Evolutionary conservation across 2,113 vertebrate species (phyloP).

Genomic region (Takifugu bimaculatus): DNA sequence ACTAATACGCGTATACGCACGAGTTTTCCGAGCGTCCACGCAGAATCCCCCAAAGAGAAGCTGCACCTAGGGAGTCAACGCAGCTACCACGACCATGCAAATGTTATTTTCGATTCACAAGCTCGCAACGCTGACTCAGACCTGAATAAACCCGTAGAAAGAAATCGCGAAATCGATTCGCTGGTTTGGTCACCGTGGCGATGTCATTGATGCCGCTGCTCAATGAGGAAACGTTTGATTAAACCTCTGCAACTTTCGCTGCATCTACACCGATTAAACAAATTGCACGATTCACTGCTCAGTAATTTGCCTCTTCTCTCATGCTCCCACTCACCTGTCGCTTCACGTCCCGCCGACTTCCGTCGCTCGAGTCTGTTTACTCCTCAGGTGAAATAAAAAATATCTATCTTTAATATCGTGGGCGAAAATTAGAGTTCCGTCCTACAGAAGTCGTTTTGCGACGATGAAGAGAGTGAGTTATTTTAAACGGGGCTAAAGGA

Average conservation of each 20-base stretch:
- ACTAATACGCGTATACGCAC: slow-evolving; percentile 2
- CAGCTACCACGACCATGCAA: too few species aligned
- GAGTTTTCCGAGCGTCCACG: too few species aligned
- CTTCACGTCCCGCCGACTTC: slow-evolving; percentile 27
- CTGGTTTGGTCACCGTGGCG: too few species aligned
- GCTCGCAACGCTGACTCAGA: too few species aligned
- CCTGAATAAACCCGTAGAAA: too few species aligned
- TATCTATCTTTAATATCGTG: slow-evolving; percentile 24
- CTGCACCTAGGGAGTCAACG: too few species aligned
- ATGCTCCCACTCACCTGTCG: slow-evolving; percentile 68
- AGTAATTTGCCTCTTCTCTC: not conserved
- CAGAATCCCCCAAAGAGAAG: too few species aligned
- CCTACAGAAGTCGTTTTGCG: slow-evolving; percentile 46
- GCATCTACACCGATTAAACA: not conserved
- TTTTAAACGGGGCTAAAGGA: slow-evolving; percentile 67
- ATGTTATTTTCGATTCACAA: too few species aligned
- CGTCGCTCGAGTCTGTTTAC: slow-evolving; percentile 33
- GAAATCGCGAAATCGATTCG: too few species aligned
- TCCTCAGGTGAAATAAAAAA: slow-evolving; percentile 19
- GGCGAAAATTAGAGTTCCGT: slow-evolving; percentile 64
- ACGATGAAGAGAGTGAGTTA: slow-evolving; percentile 70
- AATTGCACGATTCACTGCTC: too few species aligned
- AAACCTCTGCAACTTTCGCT: not conserved
- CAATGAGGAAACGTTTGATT: not conserved
- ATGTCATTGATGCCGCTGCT: too few species aligned